phyloP scores from a whole-genome alignment of 2,888 invertebrate genomes.

The Nephrotoma guestfalica region DNA sequence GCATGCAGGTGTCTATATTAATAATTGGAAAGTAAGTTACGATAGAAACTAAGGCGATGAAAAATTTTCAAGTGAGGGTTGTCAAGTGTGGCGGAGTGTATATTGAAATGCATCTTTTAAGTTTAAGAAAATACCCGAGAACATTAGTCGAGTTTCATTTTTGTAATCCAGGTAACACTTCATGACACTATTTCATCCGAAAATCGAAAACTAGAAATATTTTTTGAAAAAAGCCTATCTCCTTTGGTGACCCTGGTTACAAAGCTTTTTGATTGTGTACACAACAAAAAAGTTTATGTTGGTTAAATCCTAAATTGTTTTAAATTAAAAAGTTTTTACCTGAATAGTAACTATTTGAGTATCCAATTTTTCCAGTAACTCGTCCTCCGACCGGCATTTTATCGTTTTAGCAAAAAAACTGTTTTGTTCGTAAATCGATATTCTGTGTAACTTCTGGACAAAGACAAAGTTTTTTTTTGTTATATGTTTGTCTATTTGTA shows the following conservation, averaged over 20 bases:
- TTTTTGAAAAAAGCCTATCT: too few relatives aligned
- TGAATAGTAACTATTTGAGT: conserved; percentile 57
- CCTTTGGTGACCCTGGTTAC: neutral
- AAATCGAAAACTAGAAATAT: too few relatives aligned
- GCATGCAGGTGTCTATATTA: too few relatives aligned
- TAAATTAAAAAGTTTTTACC: conserved; percentile 32
- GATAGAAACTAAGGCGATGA: too few relatives aligned
- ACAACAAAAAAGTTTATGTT: conserved; percentile 2
- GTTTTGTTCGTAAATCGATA: neutral
- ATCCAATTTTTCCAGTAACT: conserved; percentile 67
- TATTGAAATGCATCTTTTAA: too few relatives aligned
- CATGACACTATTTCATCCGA: too few relatives aligned
- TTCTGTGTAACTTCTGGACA: neutral
- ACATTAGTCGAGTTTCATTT: too few relatives aligned
- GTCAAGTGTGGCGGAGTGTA: too few relatives aligned
- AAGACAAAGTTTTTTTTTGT: neutral
- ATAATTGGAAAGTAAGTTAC: too few relatives aligned
- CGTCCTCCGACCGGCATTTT: conserved; percentile 49
- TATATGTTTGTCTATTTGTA: neutral
- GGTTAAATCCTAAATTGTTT: conserved; percentile 5
- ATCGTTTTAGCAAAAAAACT: neutral
- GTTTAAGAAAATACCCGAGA: too few relatives aligned
- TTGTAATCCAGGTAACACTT: too few relatives aligned
- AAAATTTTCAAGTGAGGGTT: too few relatives aligned
- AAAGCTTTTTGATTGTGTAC: neutral